Conservation (phyloP, 2,888 invertebrate species). For the Phengaris alcon region DNA sequence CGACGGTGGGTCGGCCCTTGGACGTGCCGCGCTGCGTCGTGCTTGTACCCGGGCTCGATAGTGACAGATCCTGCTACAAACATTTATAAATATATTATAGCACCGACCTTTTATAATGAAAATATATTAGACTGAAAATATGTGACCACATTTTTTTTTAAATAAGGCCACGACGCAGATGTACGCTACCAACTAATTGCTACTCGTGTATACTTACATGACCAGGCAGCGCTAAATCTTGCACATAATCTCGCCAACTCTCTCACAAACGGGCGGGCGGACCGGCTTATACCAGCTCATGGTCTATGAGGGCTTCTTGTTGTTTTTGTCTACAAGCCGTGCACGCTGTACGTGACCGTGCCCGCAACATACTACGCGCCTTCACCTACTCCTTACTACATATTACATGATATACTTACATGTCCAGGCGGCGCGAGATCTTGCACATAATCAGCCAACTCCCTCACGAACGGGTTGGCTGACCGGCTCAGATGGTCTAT, state of each 20-base stretch:
- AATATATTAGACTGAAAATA: too few species aligned
- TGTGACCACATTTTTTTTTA: too few species aligned
- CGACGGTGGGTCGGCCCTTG: slow-evolving; percentile 92
- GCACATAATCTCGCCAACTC: too few species aligned
- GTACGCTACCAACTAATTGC: too few species aligned
- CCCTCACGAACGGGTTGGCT: slow-evolving; percentile 89
- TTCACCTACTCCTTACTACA: not conserved
- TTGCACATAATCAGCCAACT: slow-evolving; percentile 80
- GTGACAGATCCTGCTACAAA: slow-evolving; percentile 35
- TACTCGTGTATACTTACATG: slow-evolving; percentile 64
- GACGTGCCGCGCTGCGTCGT: slow-evolving; percentile 90
- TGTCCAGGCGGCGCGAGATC: slow-evolving; percentile 81
- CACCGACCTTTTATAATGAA: too few species aligned
- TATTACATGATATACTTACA: slow-evolving; percentile 56
- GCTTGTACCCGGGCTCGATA: slow-evolving; percentile 68
- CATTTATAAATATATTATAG: too few species aligned
- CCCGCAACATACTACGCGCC: too few species aligned
- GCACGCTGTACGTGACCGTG: too few species aligned
- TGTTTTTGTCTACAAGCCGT: not conserved
- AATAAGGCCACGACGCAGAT: too few species aligned
- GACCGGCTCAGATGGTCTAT: slow-evolving; percentile 93
- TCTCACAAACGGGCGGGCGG: not conserved
- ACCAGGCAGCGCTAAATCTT: too few species aligned
- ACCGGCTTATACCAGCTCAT: not conserved
- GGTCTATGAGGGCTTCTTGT: not conserved